These are phyloP conservation scores for cat (Felis catus) DNA, from an alignment of 2,113 vertebrate genomes.

Conservation along the genomic window DNA sequence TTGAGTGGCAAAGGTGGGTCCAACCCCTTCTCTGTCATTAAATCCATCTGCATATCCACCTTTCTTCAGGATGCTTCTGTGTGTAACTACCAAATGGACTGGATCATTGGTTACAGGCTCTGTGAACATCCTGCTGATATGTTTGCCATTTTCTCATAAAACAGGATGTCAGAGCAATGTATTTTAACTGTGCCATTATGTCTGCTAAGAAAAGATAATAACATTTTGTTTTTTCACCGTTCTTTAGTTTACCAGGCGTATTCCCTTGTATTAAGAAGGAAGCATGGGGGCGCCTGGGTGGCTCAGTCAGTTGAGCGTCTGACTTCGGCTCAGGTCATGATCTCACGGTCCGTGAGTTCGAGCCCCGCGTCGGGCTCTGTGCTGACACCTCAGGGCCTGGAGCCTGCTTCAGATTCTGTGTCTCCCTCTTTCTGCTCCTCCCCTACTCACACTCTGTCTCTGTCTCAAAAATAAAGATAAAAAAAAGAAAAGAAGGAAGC, in stretches of 20 bases:
- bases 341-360: too few relatives aligned
- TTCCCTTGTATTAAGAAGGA: neutral
- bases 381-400: too few relatives aligned
- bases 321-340: too few relatives aligned
- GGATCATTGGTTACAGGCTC: neutral
- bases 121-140: neutral
- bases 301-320: too few relatives aligned
- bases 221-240: neutral
- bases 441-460: too few relatives aligned
- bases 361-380: too few relatives aligned
- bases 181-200: neutral
- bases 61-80: constrained; percentile 8
- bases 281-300: neutral
- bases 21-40: neutral
- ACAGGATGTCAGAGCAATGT: neutral
- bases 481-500: neutral
- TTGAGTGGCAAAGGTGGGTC: neutral
- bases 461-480: too few relatives aligned
- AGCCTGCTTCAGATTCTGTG: too few relatives aligned
- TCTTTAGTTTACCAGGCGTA: neutral
- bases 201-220: neutral
- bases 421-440: too few relatives aligned
- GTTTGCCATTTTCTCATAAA: constrained; percentile 31
- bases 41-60: neutral
- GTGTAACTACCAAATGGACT: neutral